These are phyloP conservation scores for Shargacucullia verbasci DNA, from an alignment of 2,888 invertebrate species.

Conservation along the genomic window DNA sequence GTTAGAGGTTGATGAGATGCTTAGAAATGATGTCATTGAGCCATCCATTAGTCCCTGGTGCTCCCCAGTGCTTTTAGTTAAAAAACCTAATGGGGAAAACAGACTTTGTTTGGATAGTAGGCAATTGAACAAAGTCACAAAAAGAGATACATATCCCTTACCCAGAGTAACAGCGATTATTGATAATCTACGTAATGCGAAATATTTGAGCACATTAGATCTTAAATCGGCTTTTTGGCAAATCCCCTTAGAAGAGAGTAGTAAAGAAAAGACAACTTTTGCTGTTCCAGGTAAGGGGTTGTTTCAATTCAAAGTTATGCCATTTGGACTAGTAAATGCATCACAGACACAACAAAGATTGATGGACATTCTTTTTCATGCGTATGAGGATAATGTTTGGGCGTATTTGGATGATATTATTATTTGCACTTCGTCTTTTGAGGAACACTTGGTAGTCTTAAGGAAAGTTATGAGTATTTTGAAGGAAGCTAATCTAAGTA, in stretches of 20 bases:
- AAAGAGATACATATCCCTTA: constrained; percentile 13
- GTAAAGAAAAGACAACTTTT: constrained; percentile 41
- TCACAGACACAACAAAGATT: constrained; percentile 9
- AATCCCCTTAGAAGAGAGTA: constrained; percentile 23
- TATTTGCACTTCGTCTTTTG: not conserved
- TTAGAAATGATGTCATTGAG: constrained; percentile 6
- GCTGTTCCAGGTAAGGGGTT: constrained; percentile 14
- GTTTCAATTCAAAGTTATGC: constrained; percentile 8
- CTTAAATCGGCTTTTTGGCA: constrained; percentile 48
- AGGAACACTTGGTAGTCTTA: not conserved
- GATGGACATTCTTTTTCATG: constrained; percentile 2
- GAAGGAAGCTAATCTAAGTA: constrained; percentile 1
- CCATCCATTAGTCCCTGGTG: constrained; percentile 17
- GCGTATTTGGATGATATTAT: constrained; percentile 7
- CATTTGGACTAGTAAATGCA: constrained; percentile 4
- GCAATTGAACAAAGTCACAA: constrained; percentile 37
- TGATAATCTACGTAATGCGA: constrained; percentile 33
- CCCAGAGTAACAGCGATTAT: constrained; percentile 13
- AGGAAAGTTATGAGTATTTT: not conserved
- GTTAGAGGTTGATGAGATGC: constrained; percentile 2
- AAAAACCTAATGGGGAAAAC: constrained; percentile 16
- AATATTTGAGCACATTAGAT: constrained; percentile 33
- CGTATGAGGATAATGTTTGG: constrained; percentile 5
- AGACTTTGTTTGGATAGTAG: constrained; percentile 41
- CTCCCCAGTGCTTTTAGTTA: constrained; percentile 15